Percentiles rank a stretch among this genome's conserved stretches.
phyloP scores from a whole-genome alignment of 1,140 invertebrate species.

The Dolichoris vasculosae region DNA sequence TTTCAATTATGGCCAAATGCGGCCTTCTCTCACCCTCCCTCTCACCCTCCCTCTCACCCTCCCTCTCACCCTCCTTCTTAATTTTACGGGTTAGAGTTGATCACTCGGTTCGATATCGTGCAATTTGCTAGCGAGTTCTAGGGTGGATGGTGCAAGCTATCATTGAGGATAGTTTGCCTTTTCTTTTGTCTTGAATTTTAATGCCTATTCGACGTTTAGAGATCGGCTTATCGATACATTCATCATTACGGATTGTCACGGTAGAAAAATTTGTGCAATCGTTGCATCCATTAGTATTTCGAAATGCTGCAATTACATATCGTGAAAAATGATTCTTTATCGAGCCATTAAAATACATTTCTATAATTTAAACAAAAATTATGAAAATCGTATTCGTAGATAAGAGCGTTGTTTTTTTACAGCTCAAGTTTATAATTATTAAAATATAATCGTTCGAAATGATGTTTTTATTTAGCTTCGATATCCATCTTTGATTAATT shows the following conservation, averaged over 20 bases:
- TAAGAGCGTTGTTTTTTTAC: no score
- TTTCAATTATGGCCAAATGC: constrained; percentile 34
- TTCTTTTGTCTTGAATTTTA: constrained; percentile 6
- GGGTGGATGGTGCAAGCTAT: neutral
- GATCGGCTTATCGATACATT: neutral
- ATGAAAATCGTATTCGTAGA: neutral
- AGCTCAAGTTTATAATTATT: neutral
- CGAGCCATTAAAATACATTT: neutral
- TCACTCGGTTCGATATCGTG: constrained; percentile 20
- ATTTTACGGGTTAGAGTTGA: constrained; percentile 44
- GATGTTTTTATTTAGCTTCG: neutral
- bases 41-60: neutral
- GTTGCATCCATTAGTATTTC: neutral
- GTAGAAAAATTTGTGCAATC: neutral
- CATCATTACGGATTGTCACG: neutral
- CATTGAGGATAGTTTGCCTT: neutral
- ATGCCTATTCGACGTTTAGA: neutral
- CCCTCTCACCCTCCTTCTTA: constrained; percentile 15
- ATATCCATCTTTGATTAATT: neutral
- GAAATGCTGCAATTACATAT: neutral
- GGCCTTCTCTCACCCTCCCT: neutral
- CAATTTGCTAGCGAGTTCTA: constrained; percentile 1
- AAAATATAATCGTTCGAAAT: neutral
- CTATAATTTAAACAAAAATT: neutral
- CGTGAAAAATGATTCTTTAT: neutral